Percentiles rank a stretch among this genome's conserved stretches.
These are phyloP conservation scores for Cremastinae sp. DNA, from an alignment of 2,888 invertebrate species.

Conservation along the genomic window DNA sequence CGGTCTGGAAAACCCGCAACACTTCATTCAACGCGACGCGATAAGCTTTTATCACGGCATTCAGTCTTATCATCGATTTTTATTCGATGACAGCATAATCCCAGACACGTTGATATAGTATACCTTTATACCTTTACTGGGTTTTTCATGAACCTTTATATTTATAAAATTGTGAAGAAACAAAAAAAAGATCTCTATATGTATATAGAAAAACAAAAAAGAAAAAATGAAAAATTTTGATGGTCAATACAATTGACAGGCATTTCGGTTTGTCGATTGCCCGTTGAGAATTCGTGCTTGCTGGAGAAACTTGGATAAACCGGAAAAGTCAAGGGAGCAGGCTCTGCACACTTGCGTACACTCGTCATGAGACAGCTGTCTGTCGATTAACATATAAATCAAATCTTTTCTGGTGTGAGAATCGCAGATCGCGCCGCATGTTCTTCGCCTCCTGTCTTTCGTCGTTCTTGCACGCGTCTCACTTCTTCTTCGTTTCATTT, in stretches of 20 bases:
- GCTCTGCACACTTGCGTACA: constrained; percentile 67
- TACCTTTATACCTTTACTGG: not conserved
- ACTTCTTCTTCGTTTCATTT: not conserved
- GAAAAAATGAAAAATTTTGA: no score
- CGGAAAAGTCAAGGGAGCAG: constrained; percentile 37
- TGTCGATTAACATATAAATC: constrained; percentile 79
- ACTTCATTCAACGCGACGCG: constrained; percentile 47
- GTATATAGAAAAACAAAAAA: no score
- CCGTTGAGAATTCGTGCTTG: no score
- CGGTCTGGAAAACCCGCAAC: constrained; percentile 18
- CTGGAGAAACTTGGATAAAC: constrained; percentile 24
- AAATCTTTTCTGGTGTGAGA: constrained; percentile 69
- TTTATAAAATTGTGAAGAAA: no score
- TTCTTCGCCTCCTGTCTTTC: constrained; percentile 11
- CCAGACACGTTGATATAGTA: not conserved
- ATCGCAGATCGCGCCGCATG: constrained; percentile 22
- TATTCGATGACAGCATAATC: not conserved
- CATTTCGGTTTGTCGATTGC: no score
- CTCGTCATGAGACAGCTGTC: constrained; percentile 69
- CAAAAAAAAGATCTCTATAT: no score
- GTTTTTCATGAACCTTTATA: no score
- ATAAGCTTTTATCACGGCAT: constrained; percentile 5
- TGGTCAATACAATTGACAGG: no score
- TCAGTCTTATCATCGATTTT: no score
- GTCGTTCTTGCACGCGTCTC: not conserved